Evolutionary conservation across 2,888 invertebrate genomes (phyloP).

Genomic region (Athrips mouffetella): DNA sequence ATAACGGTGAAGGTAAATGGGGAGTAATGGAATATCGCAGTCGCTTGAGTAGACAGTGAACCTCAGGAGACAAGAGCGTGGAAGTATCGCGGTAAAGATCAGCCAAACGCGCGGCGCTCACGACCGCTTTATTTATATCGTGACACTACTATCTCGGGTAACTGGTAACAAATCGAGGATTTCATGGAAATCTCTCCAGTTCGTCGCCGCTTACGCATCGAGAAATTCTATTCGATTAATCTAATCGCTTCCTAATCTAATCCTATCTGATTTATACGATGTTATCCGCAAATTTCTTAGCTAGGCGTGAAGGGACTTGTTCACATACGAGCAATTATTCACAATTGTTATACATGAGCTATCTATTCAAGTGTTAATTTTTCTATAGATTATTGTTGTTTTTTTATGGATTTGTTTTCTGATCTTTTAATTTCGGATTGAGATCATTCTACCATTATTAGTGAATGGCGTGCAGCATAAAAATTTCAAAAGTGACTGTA

Average conservation of each 20-base stretch:
- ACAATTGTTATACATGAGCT: neutral
- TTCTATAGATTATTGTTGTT: too few species aligned
- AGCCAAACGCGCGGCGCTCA: constrained; percentile 41
- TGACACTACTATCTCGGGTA: constrained; percentile 45
- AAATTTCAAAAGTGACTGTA: too few species aligned
- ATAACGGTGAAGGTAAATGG: neutral
- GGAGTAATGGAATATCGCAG: neutral
- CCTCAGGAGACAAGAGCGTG: constrained; percentile 25
- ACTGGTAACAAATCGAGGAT: constrained; percentile 44
- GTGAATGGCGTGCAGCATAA: too few species aligned
- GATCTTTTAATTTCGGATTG: too few species aligned
- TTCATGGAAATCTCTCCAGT: constrained; percentile 41
- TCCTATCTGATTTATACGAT: constrained; percentile 34
- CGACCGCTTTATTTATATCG: constrained; percentile 43
- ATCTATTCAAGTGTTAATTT: too few species aligned
- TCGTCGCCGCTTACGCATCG: constrained; percentile 36
- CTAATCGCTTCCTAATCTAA: constrained; percentile 39
- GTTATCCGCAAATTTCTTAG: constrained; percentile 30
- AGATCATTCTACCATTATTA: too few species aligned
- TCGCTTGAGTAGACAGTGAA: neutral
- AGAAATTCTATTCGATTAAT: constrained; percentile 43
- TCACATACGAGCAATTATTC: neutral
- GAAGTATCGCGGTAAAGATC: constrained; percentile 43
- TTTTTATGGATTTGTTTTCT: too few species aligned
- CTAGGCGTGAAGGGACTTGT: neutral